Evolutionary conservation across 2,888 invertebrate genomes (phyloP).

Genomic region (Amblyteles armatorius): DNA sequence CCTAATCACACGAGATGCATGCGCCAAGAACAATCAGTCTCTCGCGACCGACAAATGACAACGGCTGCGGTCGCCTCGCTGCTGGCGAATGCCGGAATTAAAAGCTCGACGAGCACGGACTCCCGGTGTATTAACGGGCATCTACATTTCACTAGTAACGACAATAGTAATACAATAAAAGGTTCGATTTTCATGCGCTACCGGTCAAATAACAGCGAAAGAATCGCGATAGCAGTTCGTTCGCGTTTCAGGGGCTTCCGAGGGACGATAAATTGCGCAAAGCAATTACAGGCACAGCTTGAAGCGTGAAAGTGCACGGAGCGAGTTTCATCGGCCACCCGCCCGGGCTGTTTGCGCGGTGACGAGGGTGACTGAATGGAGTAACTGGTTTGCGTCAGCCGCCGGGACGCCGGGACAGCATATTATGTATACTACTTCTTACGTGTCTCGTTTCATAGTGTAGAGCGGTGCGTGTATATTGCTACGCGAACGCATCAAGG

Average conservation of each 20-base stretch:
- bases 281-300: constrained; percentile 12
- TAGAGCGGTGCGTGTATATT: not conserved
- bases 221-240: not conserved
- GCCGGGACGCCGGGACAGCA: constrained; percentile 43
- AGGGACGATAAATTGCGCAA: constrained; percentile 34
- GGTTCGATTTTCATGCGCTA: not conserved
- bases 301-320: constrained; percentile 42
- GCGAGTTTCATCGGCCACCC: constrained; percentile 37
- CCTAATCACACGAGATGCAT: constrained; percentile 73
- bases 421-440: constrained; percentile 48
- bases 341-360: constrained; percentile 43
- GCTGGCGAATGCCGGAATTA: constrained; percentile 60
- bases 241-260: not conserved
- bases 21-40: constrained; percentile 74
- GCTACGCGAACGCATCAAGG: not conserved
- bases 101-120: constrained; percentile 37
- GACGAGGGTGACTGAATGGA: constrained; percentile 70
- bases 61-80: constrained; percentile 54
- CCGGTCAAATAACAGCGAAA: not conserved
- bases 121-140: constrained; percentile 38
- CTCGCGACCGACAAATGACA: constrained; percentile 68
- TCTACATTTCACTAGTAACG: constrained; percentile 20
- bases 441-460: constrained; percentile 23
- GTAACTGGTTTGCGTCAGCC: constrained; percentile 73
- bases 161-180: not conserved